Conservation (phyloP, 2,113 vertebrate genomes). For the Misgurnus anguillicaudatus region DNA sequence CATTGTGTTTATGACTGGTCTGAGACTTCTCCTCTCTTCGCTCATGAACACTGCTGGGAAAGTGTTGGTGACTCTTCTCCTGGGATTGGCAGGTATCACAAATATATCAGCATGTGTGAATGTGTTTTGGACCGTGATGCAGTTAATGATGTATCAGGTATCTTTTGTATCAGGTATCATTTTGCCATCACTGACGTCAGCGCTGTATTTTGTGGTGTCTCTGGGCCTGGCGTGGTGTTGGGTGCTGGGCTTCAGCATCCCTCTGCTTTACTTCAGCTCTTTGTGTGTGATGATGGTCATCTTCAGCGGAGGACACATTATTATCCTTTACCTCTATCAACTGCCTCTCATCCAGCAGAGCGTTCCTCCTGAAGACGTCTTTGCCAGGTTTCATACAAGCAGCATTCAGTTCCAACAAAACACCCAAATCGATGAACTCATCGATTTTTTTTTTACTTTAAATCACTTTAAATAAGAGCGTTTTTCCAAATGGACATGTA, state of each 20-base stretch:
- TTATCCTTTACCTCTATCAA: slow-evolving; percentile 79
- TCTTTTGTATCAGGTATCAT: slow-evolving; percentile 69
- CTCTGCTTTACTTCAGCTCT: slow-evolving; percentile 73
- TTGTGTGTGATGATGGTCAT: slow-evolving; percentile 78
- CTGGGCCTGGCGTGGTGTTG: slow-evolving; percentile 80
- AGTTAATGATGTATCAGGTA: background rate
- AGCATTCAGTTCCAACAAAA: background rate
- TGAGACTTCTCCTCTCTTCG: slow-evolving; percentile 70
- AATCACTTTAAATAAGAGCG: too few relatives aligned
- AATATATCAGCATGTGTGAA: background rate
- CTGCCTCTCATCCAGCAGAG: slow-evolving; percentile 73
- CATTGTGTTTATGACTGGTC: slow-evolving; percentile 66
- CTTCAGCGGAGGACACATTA: slow-evolving; percentile 76
- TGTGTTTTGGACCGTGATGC: background rate
- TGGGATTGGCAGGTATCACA: slow-evolving; percentile 78
- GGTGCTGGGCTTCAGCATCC: slow-evolving; percentile 70
- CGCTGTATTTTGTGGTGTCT: slow-evolving; percentile 77
- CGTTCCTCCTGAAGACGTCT: slow-evolving; percentile 73
- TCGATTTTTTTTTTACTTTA: too few relatives aligned
- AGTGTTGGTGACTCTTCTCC: slow-evolving; percentile 75
- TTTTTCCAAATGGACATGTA: too few relatives aligned
- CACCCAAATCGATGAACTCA: background rate
- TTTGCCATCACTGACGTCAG: slow-evolving; percentile 77
- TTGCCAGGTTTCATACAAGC: slow-evolving; percentile 68
- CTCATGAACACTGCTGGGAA: slow-evolving; percentile 74